Conservation (phyloP, 2,113 vertebrate genomes). For the Mesoclemmys tuberculata region DNA sequence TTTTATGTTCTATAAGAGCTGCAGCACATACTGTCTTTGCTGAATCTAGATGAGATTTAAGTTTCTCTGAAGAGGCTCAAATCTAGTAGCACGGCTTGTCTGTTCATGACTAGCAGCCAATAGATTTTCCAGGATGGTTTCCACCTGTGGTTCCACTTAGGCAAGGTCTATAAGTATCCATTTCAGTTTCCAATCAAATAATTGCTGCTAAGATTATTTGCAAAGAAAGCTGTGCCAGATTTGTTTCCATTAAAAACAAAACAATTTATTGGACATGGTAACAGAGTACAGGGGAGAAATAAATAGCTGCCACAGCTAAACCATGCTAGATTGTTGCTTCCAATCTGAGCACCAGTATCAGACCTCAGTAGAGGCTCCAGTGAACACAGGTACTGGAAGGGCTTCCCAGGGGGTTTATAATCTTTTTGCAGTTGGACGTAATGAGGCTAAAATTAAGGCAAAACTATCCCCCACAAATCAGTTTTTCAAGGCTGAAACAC, state of each 20-base stretch:
- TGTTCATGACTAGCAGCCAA: constrained; percentile 50
- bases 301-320: not conserved
- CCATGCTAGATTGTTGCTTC: not conserved
- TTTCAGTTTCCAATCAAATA: constrained; percentile 72
- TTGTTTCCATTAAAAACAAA: constrained; percentile 68
- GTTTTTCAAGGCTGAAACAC: not conserved
- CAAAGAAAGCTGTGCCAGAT: constrained; percentile 43
- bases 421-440: not conserved
- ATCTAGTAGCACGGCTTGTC: constrained; percentile 67
- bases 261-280: constrained; percentile 29
- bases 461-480: not conserved
- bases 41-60: constrained; percentile 56
- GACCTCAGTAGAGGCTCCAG: not conserved
- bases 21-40: constrained; percentile 43
- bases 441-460: not conserved
- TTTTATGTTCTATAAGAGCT: not conserved
- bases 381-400: not conserved
- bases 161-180: constrained; percentile 62
- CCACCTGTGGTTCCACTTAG: constrained; percentile 71
- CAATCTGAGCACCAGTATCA: not conserved
- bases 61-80: constrained; percentile 72
- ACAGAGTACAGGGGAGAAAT: not conserved
- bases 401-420: not conserved
- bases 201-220: constrained; percentile 63
- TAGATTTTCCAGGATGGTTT: constrained; percentile 75